Evolutionary conservation across 2,113 vertebrate species (phyloP), one percentile per base, ranked within the genome.

Genomic region (Psittacula cyanocephala): DNA sequence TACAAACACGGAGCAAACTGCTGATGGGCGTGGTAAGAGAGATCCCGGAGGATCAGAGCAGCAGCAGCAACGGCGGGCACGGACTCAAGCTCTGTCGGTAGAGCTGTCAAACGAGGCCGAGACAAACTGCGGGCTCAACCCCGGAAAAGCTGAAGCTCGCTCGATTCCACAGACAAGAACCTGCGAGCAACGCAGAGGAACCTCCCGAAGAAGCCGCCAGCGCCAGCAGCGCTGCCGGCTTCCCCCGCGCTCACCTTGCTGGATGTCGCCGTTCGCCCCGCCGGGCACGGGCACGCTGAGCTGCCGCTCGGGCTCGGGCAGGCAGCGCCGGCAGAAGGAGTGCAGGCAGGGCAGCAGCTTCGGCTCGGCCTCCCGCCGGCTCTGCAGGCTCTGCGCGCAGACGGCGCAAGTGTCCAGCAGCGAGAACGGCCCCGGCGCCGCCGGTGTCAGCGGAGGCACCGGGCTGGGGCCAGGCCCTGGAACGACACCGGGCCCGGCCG

Each of bases 311-410:
- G 99, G 99, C 81, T 99, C 98, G 8, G 99, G 99, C 92, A 99
- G 98, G 82, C 99, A 99, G 96, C 99, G 99, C 10, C 99, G 97
- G 97, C 99, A 99, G 91, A 99, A 99, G 8, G 99, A 99, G 98
- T 99, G 99, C 71, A 99, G 98, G 92, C 99, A 99, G 33, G 99
- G 99, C 93, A 99, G 98, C 95, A 99, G 99, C 98, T 99, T 99
- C 49, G 99, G 99, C 97, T 99, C 99, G 95, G 98, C 99, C 89
- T 99, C 99, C 23, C 97, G 97, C 86, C 99, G 98, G 98, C 96
- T 99, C 98, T 99, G 99, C 75, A 99, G 97, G 98, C 98, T 99
- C 97, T 99, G 99, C 98, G 99, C 99, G 98, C 99, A 99, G 92
- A 99, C 99, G 31, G 99, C 98, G 97, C 99, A 99, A 93, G 98